Evolutionary conservation across 2,113 vertebrate genomes (phyloP), one percentile per base, ranked within the genome.

Genomic region (Catharus fuscescens): DNA sequence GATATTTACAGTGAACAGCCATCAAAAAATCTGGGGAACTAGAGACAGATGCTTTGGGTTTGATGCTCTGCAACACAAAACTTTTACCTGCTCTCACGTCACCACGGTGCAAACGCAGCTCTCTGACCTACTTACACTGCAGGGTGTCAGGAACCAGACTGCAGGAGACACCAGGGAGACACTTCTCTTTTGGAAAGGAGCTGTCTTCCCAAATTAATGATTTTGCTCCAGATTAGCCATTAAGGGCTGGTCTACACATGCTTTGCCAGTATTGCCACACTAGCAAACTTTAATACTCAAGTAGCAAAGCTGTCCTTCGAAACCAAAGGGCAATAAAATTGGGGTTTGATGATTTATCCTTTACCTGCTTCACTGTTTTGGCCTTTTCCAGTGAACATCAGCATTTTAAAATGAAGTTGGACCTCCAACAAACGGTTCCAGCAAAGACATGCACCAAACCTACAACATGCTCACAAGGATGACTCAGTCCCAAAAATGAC

Each of bases 401-500:
- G 24, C 74, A 48, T 57, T 88, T 94, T 11, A 47, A 93, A 93
- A 86, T 34, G 26, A 76, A 88, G 54, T 18, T 80, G 44, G 2
- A 71, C 60, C 76, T 83, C 59, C 80, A 86, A 53, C 54, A 77
- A 81, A 80, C 2, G 8, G 45, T 94, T 83, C 64, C 86, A 94
- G 87, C 40, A 78, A 86, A 93, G 50, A 64, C 81, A 91, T 2
- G 67, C 66, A 70, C 47, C 64, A 62, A 92, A 70, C 65, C 52
- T 66, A n/a, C 78, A 78, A 83, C 56, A 86, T 0, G 6, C 66
- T 92, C 59, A 25, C 44, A 54, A 24, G 25, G 66, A 92, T 73
- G 85, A 95, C 81, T 92, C 93, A 86, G 74, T 53, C 70, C 53
- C 66, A 28, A 60, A 88, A 90, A 52, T 3, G 52, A 45, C 72